Conservation (phyloP, 1,140 invertebrate species). For the Lamellibrachia luymesi region DNA sequence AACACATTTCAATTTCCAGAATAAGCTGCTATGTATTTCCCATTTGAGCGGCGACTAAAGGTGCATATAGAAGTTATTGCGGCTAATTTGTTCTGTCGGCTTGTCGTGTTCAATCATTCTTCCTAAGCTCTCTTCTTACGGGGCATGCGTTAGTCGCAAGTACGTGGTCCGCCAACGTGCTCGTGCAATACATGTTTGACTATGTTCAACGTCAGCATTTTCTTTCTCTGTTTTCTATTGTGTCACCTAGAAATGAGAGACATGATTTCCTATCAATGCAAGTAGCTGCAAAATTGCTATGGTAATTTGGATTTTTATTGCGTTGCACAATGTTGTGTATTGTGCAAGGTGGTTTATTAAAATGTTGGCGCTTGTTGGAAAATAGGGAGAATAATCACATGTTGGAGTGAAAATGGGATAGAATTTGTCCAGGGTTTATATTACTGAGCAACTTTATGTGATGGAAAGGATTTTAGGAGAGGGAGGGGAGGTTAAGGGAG, state of each 20-base stretch:
- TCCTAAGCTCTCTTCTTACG: not conserved
- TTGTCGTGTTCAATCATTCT: not conserved
- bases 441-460: not conserved
- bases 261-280: not conserved
- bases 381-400: not conserved
- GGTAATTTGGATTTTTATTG: not conserved
- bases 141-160: not conserved
- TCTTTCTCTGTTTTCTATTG: not conserved
- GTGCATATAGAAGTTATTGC: not conserved
- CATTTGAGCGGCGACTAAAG: not conserved
- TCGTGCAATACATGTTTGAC: not conserved
- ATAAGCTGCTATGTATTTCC: not conserved
- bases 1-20: not conserved
- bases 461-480: not conserved
- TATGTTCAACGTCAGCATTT: not conserved
- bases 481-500: no score
- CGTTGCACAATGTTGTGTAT: not conserved
- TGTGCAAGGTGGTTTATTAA: not conserved
- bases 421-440: not conserved
- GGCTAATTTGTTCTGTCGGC: not conserved
- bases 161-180: not conserved
- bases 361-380: not conserved
- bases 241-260: not conserved
- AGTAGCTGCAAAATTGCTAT: not conserved
- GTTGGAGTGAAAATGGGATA: not conserved